phyloP scores from a whole-genome alignment of 2,888 invertebrate genomes.

The Cheilosia vulpina region DNA sequence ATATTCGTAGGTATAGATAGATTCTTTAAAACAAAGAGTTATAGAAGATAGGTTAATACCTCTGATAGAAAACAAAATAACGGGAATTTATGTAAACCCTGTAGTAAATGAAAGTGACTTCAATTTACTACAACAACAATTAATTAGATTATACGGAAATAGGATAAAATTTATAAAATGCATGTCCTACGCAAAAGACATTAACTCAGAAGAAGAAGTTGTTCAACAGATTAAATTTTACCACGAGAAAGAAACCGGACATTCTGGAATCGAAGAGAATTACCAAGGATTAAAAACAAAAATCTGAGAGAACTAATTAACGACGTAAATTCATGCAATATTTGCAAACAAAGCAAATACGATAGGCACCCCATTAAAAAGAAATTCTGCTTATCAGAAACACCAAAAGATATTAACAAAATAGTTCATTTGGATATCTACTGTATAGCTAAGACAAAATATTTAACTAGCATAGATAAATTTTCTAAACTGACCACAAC shows the following conservation, averaged over 20 bases:
- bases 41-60: not conserved
- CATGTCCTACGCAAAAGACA: conserved; percentile 1
- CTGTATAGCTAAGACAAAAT: too few relatives aligned
- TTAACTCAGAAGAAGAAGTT: conserved; percentile 3
- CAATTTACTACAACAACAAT: conserved; percentile 1
- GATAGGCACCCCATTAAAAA: conserved; percentile 9
- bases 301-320: not conserved
- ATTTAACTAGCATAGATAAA: too few relatives aligned
- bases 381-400: conserved; percentile 8
- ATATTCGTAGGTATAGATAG: conserved; percentile 6
- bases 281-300: conserved; percentile 1
- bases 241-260: conserved; percentile 5
- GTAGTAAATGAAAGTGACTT: conserved; percentile 3
- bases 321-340: conserved; percentile 9
- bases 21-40: conserved; percentile 3
- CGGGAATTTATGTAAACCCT: conserved; percentile 8
- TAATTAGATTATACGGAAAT: not conserved
- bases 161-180: conserved; percentile 7
- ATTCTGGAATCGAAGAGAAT: conserved; percentile 17
- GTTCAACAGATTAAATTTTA: conserved; percentile 6
- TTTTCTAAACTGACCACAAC: too few relatives aligned
- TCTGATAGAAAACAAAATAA: not conserved
- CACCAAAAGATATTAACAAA: not conserved
- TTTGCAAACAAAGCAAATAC: conserved; percentile 20
- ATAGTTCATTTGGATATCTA: too few relatives aligned